Evolutionary conservation across 2,113 vertebrate genomes (phyloP).

Genomic region (Nanorana parkeri): DNA sequence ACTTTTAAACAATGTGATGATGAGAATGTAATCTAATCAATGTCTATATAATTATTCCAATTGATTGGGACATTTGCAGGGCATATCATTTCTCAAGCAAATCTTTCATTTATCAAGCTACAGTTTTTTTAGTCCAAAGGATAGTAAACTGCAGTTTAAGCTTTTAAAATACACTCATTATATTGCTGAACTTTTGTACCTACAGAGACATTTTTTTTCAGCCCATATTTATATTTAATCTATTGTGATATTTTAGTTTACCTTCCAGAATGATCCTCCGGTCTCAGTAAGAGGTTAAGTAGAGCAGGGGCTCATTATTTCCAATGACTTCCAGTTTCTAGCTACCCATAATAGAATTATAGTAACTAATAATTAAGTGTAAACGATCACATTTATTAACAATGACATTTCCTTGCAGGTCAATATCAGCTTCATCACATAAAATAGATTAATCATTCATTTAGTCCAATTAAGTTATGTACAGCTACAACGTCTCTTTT

Average conservation of each 20-base stretch:
- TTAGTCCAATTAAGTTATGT: constrained; percentile 52
- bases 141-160: no score
- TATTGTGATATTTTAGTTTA: constrained; percentile 2
- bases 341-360: constrained; percentile 35
- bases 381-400: constrained; percentile 50
- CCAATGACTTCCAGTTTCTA: background rate
- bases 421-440: constrained; percentile 48
- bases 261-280: background rate
- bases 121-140: no score
- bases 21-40: no score
- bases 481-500: constrained; percentile 37
- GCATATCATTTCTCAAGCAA: no score
- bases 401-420: constrained; percentile 54
- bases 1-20: no score
- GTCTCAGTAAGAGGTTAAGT: background rate
- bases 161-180: no score
- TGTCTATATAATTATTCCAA: no score
- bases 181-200: background rate
- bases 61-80: no score
- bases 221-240: background rate
- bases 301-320: constrained; percentile 6
- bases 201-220: background rate
- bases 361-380: constrained; percentile 52
- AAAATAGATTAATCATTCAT: constrained; percentile 56
- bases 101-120: no score